These are phyloP conservation scores for Stenodema calcarata DNA, from an alignment of 2,888 invertebrate species.

Conservation along the genomic window DNA sequence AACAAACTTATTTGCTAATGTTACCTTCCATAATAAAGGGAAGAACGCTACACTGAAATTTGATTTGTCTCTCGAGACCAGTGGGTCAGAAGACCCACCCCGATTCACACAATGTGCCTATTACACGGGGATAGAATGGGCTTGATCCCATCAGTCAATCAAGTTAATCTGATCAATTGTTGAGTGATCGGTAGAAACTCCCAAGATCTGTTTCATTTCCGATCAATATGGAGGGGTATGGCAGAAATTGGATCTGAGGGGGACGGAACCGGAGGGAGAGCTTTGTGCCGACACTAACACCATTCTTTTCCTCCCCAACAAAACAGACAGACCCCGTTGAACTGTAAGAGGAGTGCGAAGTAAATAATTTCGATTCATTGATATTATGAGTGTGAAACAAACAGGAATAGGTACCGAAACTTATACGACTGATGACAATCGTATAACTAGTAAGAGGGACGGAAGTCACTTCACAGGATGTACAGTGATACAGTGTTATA, in stretches of 20 bases:
- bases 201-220: neutral
- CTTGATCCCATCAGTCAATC: slow-evolving; percentile 2
- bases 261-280: neutral
- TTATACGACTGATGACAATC: too few species aligned
- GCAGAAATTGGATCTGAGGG: neutral
- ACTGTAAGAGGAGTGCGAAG: neutral
- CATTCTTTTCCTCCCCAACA: neutral
- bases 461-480: too few species aligned
- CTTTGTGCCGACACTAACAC: neutral
- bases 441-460: neutral
- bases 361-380: neutral
- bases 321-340: neutral
- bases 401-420: too few species aligned
- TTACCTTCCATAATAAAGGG: neutral
- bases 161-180: slow-evolving; percentile 9
- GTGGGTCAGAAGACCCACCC: neutral
- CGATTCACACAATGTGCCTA: neutral
- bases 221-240: neutral
- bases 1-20: neutral
- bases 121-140: neutral
- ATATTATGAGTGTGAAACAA: too few species aligned
- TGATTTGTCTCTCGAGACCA: neutral
- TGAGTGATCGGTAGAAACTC: neutral
- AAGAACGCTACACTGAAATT: neutral
- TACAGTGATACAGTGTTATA: too few species aligned